Percentiles rank a stretch among this genome's conserved stretches.
Evolutionary conservation across 1,140 invertebrate species (phyloP).

Genomic region (Drosophila oshimai): DNA sequence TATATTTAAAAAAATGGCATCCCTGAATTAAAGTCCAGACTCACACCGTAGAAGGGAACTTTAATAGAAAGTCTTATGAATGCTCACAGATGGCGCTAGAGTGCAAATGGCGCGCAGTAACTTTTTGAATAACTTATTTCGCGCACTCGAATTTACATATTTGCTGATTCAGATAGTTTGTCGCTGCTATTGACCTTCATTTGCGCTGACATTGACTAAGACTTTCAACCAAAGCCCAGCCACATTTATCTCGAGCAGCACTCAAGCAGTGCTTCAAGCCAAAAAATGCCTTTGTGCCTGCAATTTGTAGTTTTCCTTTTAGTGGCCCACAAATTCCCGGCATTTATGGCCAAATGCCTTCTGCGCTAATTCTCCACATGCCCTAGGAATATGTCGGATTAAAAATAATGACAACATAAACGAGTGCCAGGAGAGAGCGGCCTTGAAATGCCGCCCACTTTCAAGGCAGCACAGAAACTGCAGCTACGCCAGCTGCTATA

Average conservation of each 20-base stretch:
- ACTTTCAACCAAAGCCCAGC: slow-evolving; percentile 29
- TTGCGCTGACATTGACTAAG: slow-evolving; percentile 42
- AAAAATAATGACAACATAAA: slow-evolving; percentile 71
- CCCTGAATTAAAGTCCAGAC: background rate
- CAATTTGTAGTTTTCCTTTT: slow-evolving; percentile 27
- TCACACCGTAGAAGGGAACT: background rate
- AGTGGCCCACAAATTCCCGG: slow-evolving; percentile 26
- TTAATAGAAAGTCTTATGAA: background rate
- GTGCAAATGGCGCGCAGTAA: background rate
- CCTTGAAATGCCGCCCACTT: slow-evolving; percentile 40
- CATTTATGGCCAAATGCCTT: slow-evolving; percentile 45
- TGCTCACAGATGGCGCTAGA: background rate
- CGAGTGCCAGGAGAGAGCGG: slow-evolving; percentile 42
- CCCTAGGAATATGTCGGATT: slow-evolving; percentile 55
- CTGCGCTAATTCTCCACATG: slow-evolving; percentile 48
- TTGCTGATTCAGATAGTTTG: slow-evolving; percentile 25
- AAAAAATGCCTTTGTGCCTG: slow-evolving; percentile 56
- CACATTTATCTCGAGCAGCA: slow-evolving; percentile 29
- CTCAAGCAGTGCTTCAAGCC: slow-evolving; percentile 25
- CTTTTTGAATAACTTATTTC: slow-evolving; percentile 13
- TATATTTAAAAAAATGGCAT: no score
- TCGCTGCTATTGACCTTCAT: slow-evolving; percentile 51
- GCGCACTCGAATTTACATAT: slow-evolving; percentile 23
- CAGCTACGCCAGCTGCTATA: slow-evolving; percentile 39
- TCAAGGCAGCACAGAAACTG: slow-evolving; percentile 49